These are phyloP conservation scores for Triplophysa yarkandensis DNA, from an alignment of 2,797 vertebrate species.

Conservation along the genomic window DNA sequence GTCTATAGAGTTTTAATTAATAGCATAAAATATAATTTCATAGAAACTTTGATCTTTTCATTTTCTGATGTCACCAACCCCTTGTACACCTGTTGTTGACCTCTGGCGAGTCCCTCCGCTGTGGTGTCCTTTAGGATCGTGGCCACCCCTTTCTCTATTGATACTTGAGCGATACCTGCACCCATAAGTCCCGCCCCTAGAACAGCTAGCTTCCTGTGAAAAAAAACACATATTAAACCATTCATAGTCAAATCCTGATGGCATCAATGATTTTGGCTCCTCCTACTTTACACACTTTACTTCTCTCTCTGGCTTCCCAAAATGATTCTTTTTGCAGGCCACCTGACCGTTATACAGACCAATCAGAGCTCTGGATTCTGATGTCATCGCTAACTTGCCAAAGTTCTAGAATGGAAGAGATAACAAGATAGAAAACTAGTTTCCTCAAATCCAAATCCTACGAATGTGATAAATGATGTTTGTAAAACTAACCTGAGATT, in stretches of 20 bases:
- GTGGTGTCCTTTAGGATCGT: conserved; percentile 82
- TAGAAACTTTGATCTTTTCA: neutral
- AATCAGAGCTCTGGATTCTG: conserved; percentile 78
- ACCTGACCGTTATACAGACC: conserved; percentile 86
- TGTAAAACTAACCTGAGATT: conserved; percentile 74
- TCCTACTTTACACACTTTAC: conserved; percentile 74
- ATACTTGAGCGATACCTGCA: conserved; percentile 83
- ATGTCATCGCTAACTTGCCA: conserved; percentile 79
- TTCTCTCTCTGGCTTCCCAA: conserved; percentile 76
- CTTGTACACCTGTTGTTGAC: conserved; percentile 84
- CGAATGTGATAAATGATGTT: no score
- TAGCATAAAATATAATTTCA: no score
- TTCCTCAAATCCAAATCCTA: no score
- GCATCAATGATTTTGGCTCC: neutral
- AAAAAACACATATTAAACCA: conserved; percentile 11
- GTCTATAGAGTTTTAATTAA: no score
- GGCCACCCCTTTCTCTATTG: conserved; percentile 79
- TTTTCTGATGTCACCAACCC: conserved; percentile 72
- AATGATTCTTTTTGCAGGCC: conserved; percentile 86
- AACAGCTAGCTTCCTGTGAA: conserved; percentile 76
- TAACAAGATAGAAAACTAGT: no score
- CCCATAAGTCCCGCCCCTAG: conserved; percentile 88
- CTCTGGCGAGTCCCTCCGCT: conserved; percentile 73
- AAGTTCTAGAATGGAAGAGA: conserved; percentile 78
- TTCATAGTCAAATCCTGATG: neutral